Conservation (phyloP, 2,797 vertebrate genomes). For the Avahi laniger region DNA sequence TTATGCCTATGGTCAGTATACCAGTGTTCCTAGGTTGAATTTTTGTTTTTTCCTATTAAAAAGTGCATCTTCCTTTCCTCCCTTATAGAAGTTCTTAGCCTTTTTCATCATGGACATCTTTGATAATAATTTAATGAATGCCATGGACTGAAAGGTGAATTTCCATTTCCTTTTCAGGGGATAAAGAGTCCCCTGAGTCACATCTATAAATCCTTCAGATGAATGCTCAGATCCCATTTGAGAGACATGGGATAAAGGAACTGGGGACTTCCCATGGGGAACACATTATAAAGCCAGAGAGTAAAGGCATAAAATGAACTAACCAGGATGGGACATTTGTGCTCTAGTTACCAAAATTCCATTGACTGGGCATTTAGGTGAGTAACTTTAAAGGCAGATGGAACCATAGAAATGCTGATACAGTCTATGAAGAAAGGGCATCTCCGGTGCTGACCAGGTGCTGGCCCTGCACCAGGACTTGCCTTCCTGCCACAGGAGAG, state of each 20-base stretch:
- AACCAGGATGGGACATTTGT: not conserved
- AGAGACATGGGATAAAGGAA: not conserved
- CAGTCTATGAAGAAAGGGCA: not conserved
- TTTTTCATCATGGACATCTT: not conserved
- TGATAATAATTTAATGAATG: conserved; percentile 10
- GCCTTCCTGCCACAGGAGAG: not conserved
- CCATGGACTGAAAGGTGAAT: not conserved
- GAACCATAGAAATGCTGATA: not conserved
- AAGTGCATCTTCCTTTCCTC: not conserved
- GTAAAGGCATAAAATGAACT: not conserved
- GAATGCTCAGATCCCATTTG: not conserved
- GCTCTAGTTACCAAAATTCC: not conserved
- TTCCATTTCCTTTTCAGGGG: not conserved
- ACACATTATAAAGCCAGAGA: not conserved
- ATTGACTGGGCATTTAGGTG: not conserved
- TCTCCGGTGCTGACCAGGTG: not conserved
- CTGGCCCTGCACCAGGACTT: not conserved
- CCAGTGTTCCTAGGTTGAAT: not conserved
- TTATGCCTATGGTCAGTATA: not conserved
- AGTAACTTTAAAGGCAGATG: not conserved
- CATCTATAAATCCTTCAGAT: not conserved
- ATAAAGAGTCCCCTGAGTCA: not conserved
- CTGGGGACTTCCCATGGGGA: not conserved
- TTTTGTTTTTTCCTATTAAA: not conserved
- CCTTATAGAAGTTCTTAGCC: not conserved